Base-by-base conservation (phyloP, 1,140 invertebrate genomes). In the Caenorhabditis tropicalis region DNA sequence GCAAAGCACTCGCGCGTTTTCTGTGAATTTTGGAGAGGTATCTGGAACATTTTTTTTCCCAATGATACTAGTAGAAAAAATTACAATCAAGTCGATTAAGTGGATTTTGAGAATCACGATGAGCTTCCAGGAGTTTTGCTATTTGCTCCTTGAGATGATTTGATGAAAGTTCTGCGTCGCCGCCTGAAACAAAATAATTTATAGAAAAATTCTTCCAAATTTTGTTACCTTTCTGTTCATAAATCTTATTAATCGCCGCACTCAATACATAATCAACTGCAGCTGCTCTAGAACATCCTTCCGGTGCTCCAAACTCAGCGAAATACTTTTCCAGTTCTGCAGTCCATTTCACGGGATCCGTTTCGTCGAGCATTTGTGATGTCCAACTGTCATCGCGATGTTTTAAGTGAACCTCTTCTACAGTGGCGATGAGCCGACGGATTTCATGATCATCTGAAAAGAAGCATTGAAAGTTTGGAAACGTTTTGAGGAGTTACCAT, bases 361-460 rank as follows among this genome's bases (percentile, higher is more conserved):
- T 1, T 43, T 83, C 82, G 58, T 83, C 82, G 15, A 83, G 60
- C 53, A 83, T 36, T 19, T 60, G 31, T 31, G 60, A 58, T 4
- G 60, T 1, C 82, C 82, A 83, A 36, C 74, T 58, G 0, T 83
- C 60, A 43, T 31, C 70, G 27, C 70, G 51, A n/a, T 19, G 2
- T 27, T 74, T 65, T 24, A 83, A 60, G 43, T 70, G 60, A 6
- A 43, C 31, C 24, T 83, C 82, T 21, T 83, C 82, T 15, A 83
- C 19, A 21, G 60, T 65, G 27, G n/a, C 12, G 58, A 83, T 74
- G 19, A 83, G 43, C 31, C 56, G 60, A 16, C 36, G 39, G 21
- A 83, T 33, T 19, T 83, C 82, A 12, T 5, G 15, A n/a, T 70
- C 53, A 33, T 83, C 82, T 83, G 82, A 5, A 83, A 74, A 12